Percentiles rank a stretch among this genome's conserved stretches.
phyloP scores from a whole-genome alignment of 2,797 vertebrate species.

The Peromyscus aztecus region DNA sequence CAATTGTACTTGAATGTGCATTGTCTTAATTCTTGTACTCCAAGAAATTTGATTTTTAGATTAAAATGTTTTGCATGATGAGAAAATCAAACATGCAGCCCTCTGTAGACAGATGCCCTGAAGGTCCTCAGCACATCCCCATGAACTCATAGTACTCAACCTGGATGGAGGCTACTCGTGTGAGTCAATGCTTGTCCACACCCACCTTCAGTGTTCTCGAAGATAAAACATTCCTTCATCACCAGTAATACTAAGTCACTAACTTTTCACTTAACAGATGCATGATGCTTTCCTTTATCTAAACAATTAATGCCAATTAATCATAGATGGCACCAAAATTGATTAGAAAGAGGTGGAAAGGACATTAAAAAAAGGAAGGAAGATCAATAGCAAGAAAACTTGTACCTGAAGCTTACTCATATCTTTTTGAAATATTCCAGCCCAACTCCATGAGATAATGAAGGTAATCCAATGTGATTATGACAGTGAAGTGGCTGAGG shows the following conservation, averaged over 20 bases:
- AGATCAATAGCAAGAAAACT: background rate
- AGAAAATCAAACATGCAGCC: background rate
- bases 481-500: background rate
- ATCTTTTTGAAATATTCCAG: background rate
- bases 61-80: background rate
- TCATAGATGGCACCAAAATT: slow-evolving; percentile 19
- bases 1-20: background rate
- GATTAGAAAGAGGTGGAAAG: background rate
- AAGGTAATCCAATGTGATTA: background rate
- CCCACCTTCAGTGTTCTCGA: background rate
- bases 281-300: background rate
- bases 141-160: background rate
- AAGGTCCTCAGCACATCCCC: background rate
- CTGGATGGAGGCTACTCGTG: background rate
- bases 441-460: background rate
- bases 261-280: slow-evolving; percentile 9
- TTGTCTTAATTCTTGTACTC: background rate
- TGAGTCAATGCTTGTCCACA: background rate
- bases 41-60: background rate
- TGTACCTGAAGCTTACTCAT: background rate
- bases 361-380: background rate
- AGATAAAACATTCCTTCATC: background rate
- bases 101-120: background rate
- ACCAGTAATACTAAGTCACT: background rate
- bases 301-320: background rate